Percentiles rank a stretch among this genome's conserved stretches.
phyloP scores from a whole-genome alignment of 1,140 invertebrate genomes.

The Ceratina calcarata region DNA sequence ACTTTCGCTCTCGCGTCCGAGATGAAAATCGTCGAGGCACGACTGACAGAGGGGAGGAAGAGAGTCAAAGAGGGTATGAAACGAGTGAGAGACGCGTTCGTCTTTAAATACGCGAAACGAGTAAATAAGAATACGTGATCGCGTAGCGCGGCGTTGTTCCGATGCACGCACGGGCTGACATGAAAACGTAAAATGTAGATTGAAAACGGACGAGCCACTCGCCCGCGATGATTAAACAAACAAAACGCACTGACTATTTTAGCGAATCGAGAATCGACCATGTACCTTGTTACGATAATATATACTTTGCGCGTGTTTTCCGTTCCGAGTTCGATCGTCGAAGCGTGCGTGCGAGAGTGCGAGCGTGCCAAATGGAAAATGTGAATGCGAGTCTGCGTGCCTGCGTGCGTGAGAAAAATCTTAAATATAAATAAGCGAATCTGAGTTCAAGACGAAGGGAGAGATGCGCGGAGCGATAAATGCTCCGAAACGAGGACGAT shows the following conservation, averaged over 20 bases:
- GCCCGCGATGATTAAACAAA: conserved; percentile 47
- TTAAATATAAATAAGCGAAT: too few relatives aligned
- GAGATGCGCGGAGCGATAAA: conserved; percentile 34
- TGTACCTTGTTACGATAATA: conserved; percentile 66
- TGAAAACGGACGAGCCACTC: conserved; percentile 49
- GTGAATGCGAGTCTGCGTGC: not conserved
- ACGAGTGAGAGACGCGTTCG: too few relatives aligned
- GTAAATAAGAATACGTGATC: too few relatives aligned
- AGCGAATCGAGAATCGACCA: conserved; percentile 69
- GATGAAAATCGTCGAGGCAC: too few relatives aligned
- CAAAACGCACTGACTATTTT: conserved; percentile 76
- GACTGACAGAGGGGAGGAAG: too few relatives aligned
- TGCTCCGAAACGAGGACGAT: not conserved
- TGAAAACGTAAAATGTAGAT: not conserved
- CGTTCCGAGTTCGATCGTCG: too few relatives aligned
- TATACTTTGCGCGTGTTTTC: conserved; percentile 55
- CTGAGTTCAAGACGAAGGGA: conserved; percentile 1
- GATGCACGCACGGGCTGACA: too few relatives aligned
- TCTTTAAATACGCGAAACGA: too few relatives aligned
- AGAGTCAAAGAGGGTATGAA: too few relatives aligned
- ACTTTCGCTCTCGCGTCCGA: too few relatives aligned
- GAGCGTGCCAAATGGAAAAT: not conserved
- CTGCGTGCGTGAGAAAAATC: conserved; percentile 20
- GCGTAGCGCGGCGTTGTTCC: too few relatives aligned
- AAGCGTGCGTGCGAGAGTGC: conserved; percentile 17